phyloP scores from a whole-genome alignment of 2,888 invertebrate genomes.

The Brachyptera putata region DNA sequence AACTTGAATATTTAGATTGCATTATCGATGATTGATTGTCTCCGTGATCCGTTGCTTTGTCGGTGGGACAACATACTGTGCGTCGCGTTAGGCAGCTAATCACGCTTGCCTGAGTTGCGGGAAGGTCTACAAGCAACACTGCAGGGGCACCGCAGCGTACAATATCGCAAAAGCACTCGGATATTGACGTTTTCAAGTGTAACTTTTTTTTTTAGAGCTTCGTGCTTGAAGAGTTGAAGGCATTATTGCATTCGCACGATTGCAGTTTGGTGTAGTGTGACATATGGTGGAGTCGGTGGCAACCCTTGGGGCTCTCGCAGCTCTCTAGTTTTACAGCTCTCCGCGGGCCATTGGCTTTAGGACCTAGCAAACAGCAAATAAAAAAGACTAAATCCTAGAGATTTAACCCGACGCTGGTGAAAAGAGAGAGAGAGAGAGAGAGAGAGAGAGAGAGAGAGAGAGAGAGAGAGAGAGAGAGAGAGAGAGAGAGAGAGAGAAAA shows the following conservation, averaged over 20 bases:
- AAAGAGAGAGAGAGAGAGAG: too few species aligned
- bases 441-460: conserved; percentile 10
- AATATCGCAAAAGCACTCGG: neutral
- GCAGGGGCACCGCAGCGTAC: conserved; percentile 6
- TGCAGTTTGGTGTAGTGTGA: neutral
- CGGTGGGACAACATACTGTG: conserved; percentile 8
- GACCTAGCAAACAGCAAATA: conserved; percentile 27
- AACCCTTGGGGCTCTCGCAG: neutral
- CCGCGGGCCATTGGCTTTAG: conserved; percentile 27
- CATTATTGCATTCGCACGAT: neutral
- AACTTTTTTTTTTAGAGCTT: conserved; percentile 2
- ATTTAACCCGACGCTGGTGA: neutral
- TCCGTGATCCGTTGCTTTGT: too few species aligned
- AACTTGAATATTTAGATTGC: neutral
- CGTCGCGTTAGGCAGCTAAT: conserved; percentile 1
- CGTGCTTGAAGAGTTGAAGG: neutral
- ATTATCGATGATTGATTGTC: neutral
- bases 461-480: conserved; percentile 21
- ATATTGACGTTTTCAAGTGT: conserved; percentile 6
- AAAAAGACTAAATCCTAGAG: conserved; percentile 23
- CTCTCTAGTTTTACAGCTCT: conserved; percentile 5
- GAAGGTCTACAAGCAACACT: neutral
- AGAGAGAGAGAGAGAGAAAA: conserved; percentile 19
- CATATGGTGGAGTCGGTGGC: neutral
- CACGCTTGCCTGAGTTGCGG: neutral